phyloP scores from a whole-genome alignment of 2,797 vertebrate genomes.

The Mionectes olivaceus region DNA sequence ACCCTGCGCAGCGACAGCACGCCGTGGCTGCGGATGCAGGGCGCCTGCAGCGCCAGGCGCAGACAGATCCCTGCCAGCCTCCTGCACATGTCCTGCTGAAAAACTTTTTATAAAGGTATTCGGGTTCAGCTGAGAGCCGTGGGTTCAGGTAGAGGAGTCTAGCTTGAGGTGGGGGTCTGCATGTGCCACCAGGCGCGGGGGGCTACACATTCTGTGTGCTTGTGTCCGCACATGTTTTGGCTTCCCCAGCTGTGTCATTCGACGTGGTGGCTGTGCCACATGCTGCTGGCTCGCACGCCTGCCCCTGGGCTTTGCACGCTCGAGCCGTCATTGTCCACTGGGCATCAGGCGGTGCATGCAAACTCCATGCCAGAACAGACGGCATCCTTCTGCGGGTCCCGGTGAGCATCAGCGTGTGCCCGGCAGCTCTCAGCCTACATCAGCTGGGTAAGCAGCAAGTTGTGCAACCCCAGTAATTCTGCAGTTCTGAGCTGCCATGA shows the following conservation, averaged over 20 bases:
- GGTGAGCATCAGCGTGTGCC: not conserved
- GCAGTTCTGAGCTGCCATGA: not conserved
- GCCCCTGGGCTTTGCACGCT: not conserved
- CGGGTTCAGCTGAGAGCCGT: not conserved
- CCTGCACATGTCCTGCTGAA: not conserved
- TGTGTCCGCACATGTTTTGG: fast-evolving
- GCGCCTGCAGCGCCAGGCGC: not conserved
- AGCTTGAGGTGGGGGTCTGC: not conserved
- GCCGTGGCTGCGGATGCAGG: not conserved
- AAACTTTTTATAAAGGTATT: not conserved
- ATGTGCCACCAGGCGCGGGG: not conserved
- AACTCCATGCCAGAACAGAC: not conserved
- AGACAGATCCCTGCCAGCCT: not conserved
- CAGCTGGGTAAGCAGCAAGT: not conserved
- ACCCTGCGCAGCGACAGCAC: not conserved
- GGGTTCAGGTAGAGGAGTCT: not conserved
- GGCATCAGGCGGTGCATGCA: not conserved
- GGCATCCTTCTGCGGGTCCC: not conserved
- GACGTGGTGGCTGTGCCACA: not conserved
- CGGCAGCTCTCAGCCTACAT: fast-evolving
- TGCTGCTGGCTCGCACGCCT: not conserved
- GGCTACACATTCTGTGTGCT: fast-evolving
- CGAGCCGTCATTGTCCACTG: fast-evolving
- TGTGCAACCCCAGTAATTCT: not conserved
- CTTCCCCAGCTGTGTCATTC: fast-evolving